Evolutionary conservation across 35 echinoderm and acorn worm species (phyloP).

Genomic region (Stichopus chloronotus): DNA sequence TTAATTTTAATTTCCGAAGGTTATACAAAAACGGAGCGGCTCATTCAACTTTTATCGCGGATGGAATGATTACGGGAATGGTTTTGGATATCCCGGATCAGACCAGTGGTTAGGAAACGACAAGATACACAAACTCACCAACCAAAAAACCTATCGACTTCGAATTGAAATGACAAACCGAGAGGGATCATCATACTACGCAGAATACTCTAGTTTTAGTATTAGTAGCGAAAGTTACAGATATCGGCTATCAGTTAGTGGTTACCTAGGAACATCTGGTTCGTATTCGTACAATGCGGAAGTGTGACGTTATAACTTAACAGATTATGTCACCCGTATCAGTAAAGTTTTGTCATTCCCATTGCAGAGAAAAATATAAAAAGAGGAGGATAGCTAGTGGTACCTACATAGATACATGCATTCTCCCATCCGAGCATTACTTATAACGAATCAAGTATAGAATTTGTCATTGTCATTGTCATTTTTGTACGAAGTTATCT

Average conservation of each 20-base stretch:
- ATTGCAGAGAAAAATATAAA: no score
- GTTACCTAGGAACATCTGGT: not conserved
- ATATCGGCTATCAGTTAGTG: not conserved
- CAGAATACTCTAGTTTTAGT: not conserved
- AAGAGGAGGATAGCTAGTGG: no score
- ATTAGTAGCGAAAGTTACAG: not conserved
- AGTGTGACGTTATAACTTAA: no score
- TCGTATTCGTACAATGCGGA: not conserved
- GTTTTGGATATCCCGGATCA: slow-evolving; percentile 4
- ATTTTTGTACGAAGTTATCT: no score
- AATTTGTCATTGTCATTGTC: no score
- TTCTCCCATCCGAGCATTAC: no score
- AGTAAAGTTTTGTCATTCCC: no score
- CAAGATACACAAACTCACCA: not conserved
- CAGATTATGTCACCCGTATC: no score
- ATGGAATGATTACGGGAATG: slow-evolving; percentile 13
- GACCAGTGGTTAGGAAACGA: slow-evolving; percentile 63
- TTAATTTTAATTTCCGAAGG: no score
- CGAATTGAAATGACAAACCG: not conserved
- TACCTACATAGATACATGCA: no score
- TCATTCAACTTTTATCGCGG: not conserved
- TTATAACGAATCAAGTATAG: no score
- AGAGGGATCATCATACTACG: not conserved
- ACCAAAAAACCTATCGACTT: not conserved
- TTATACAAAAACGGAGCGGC: not conserved